Conservation (phyloP, 2,113 vertebrate genomes). For the Fregata magnificens region DNA sequence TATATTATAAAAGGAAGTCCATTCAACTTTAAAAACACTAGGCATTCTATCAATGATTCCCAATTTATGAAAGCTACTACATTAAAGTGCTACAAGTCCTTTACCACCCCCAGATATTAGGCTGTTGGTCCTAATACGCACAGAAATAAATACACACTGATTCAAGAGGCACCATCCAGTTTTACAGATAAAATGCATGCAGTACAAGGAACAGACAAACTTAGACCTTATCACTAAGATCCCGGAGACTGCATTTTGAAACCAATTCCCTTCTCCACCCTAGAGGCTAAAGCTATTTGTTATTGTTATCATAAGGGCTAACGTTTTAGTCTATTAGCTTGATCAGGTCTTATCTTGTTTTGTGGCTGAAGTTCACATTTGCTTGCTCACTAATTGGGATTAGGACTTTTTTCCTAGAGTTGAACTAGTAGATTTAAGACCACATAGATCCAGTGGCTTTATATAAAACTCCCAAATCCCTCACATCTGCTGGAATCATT, state of each 20-base stretch:
- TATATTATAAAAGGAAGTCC: slow-evolving; percentile 69
- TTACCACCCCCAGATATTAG: slow-evolving; percentile 48
- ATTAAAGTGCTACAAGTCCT: slow-evolving; percentile 71
- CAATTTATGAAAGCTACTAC: slow-evolving; percentile 58
- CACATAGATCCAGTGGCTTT: not conserved
- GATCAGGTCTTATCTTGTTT: slow-evolving; percentile 1
- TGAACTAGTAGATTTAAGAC: not conserved
- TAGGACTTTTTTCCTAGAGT: not conserved
- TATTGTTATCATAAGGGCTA: not conserved
- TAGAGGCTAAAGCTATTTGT: slow-evolving; percentile 1
- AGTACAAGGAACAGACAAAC: slow-evolving; percentile 15
- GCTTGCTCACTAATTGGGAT: not conserved
- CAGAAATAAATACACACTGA: slow-evolving; percentile 49
- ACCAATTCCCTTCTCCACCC: slow-evolving; percentile 7
- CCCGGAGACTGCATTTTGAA: slow-evolving; percentile 9
- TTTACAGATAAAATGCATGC: slow-evolving; percentile 56
- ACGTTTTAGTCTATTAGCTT: not conserved
- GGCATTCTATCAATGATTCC: slow-evolving; percentile 48
- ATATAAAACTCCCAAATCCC: not conserved
- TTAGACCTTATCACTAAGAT: slow-evolving; percentile 1
- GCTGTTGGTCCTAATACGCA: slow-evolving; percentile 55
- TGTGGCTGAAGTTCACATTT: slow-evolving; percentile 8
- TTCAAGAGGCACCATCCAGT: slow-evolving; percentile 60
- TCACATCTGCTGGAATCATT: not conserved
- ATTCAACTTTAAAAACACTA: slow-evolving; percentile 69